phyloP scores from a whole-genome alignment of 1,140 invertebrate species.

The honey bee (Apis mellifera) region DNA sequence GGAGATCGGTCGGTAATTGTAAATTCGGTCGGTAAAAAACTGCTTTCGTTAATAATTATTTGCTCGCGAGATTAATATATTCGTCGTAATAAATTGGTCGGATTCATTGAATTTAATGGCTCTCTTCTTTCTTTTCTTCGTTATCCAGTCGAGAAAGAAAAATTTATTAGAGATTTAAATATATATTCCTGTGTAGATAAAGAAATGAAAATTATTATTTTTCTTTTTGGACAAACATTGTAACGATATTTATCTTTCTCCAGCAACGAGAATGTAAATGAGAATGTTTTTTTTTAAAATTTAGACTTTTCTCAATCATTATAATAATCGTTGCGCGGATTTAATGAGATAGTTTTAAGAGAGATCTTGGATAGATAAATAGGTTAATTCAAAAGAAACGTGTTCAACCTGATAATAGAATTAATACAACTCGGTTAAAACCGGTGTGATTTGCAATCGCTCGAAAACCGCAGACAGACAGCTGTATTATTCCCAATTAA shows the following conservation, averaged over 20 bases:
- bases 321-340: no score
- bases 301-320: no score
- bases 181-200: background rate
- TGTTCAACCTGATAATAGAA: background rate
- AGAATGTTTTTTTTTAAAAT: no score
- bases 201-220: no score
- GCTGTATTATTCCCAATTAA: slow-evolving; percentile 3
- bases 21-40: background rate
- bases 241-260: no score
- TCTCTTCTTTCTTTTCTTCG: background rate
- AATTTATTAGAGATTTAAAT: background rate
- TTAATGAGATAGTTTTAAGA: no score
- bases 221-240: no score
- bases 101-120: background rate
- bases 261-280: no score
- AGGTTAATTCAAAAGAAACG: background rate
- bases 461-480: slow-evolving; percentile 2
- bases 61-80: background rate
- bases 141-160: background rate
- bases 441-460: background rate
- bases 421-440: background rate
- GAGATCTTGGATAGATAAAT: no score
- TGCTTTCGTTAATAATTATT: slow-evolving; percentile 13
- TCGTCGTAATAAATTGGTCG: background rate
- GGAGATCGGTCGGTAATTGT: background rate